Base-by-base conservation (phyloP, 1,140 invertebrate species). In the Drosophila navojoa region DNA sequence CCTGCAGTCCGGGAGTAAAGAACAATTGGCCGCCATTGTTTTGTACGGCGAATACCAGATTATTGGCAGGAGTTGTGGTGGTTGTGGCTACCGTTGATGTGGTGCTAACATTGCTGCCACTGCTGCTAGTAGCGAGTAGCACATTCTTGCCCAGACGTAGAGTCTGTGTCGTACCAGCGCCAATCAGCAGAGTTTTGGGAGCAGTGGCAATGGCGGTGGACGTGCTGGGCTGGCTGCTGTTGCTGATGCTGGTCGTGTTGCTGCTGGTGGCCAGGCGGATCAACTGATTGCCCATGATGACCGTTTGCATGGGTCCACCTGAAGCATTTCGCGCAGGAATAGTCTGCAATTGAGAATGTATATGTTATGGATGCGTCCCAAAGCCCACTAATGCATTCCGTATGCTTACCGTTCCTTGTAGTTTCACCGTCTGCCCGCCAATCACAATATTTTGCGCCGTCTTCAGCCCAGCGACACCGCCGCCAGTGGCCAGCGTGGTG, bases 1-100 rank as follows among this genome's bases (percentile, higher is more conserved):
- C 93, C 79, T 94, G 93, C 74, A 94, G 93, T 7, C 93, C 92
- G 5, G 92, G 93, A 22, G 94, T 94, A 22, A 94, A 82, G 49
- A 94, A 85, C 59, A 94, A 93, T 81, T 94, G 94, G 0, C 93
- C 93, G 5, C 93, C 92, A 32, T 93, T 93, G 40, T 93, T 92
- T 68, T 95, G 94, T 63, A 94, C 95, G 0, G 95, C 94, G 55
- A 95, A 91, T 5, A 95, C 94, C 11, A 95, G 94, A 76, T 89
- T 89, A 25, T 95, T 93, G 67, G 67, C 55, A 45, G 69, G 13
- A 58, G 76, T 52, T 53, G 62, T 19, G n/a, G 47, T 58, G 5
- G 64, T 44, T 19, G 73, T 62, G 38, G 38, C 50, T 29, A 54
- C 54, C 45, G 59, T 50, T 25, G 61, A 40, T 58, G 55, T 62